These are phyloP conservation scores for Tinamus major DNA, from an alignment of 2,797 vertebrate genomes.

Conservation along the genomic window DNA sequence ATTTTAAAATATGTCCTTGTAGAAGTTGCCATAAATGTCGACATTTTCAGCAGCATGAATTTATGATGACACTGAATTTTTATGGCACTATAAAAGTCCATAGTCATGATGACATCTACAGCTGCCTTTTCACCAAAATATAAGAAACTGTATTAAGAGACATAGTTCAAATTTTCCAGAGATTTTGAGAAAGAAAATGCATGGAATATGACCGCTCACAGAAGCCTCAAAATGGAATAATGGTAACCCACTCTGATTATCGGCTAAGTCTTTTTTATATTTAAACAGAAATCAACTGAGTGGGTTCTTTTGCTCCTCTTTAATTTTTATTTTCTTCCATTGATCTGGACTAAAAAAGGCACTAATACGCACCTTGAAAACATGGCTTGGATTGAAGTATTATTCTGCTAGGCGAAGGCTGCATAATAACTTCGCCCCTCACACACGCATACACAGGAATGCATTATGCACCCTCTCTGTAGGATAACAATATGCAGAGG, in stretches of 20 bases:
- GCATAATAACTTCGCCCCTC: not conserved
- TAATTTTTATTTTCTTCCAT: slow-evolving; percentile 17
- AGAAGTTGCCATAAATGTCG: slow-evolving; percentile 79
- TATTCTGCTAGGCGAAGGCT: not conserved
- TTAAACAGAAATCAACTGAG: slow-evolving; percentile 13
- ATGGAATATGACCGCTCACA: not conserved
- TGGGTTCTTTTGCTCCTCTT: not conserved
- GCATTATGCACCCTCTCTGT: not conserved
- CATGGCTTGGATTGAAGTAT: not conserved
- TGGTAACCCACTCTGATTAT: not conserved
- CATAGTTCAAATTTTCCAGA: slow-evolving; percentile 44
- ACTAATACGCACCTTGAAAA: not conserved
- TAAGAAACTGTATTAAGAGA: slow-evolving; percentile 73
- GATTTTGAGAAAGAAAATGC: slow-evolving; percentile 38
- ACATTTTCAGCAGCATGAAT: slow-evolving; percentile 80
- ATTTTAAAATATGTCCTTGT: slow-evolving; percentile 82
- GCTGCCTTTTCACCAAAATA: slow-evolving; percentile 78
- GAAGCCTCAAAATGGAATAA: not conserved
- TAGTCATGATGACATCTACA: slow-evolving; percentile 77
- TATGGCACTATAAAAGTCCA: slow-evolving; percentile 80
- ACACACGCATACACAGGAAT: not conserved
- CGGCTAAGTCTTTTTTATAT: slow-evolving; percentile 1
- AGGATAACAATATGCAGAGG: not conserved
- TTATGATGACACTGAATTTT: slow-evolving; percentile 84
- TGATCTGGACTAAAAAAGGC: not conserved